phyloP scores from a whole-genome alignment of 2,888 invertebrate genomes.

The Ceraclea dissimilis region DNA sequence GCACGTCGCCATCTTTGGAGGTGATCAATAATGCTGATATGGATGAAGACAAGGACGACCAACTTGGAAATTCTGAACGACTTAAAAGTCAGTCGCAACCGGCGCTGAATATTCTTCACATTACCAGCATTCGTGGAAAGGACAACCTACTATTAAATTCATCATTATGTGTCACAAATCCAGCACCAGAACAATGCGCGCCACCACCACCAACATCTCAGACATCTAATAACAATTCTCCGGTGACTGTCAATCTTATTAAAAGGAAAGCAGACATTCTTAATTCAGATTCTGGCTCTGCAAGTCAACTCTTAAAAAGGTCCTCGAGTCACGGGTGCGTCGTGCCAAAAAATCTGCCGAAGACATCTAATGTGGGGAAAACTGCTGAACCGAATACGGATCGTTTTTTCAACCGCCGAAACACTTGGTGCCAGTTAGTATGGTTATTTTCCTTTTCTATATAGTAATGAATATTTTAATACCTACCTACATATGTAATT shows the following conservation, averaged over 20 bases:
- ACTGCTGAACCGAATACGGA: slow-evolving; percentile 8
- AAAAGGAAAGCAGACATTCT: slow-evolving; percentile 4
- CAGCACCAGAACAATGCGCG: not conserved
- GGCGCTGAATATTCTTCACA: slow-evolving; percentile 23
- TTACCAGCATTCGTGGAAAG: slow-evolving; percentile 21
- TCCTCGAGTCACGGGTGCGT: slow-evolving; percentile 21
- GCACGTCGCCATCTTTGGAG: slow-evolving; percentile 22
- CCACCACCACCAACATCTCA: not conserved
- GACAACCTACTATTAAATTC: slow-evolving; percentile 8
- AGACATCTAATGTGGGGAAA: slow-evolving; percentile 15
- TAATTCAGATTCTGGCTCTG: not conserved
- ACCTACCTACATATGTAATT: no score
- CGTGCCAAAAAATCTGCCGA: slow-evolving; percentile 27
- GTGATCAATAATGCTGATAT: slow-evolving; percentile 17
- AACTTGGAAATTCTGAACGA: not conserved
- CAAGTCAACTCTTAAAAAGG: slow-evolving; percentile 15
- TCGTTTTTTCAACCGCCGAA: slow-evolving; percentile 37
- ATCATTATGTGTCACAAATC: not conserved
- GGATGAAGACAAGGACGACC: slow-evolving; percentile 16
- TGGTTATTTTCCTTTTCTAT: no score
- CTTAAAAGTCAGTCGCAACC: slow-evolving; percentile 19
- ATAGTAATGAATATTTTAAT: no score
- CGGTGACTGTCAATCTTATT: slow-evolving; percentile 4
- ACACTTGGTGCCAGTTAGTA: slow-evolving; percentile 50
- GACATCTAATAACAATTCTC: not conserved